Evolutionary conservation across 2,797 vertebrate species (phyloP).

Genomic region (Myotis findleyi): DNA sequence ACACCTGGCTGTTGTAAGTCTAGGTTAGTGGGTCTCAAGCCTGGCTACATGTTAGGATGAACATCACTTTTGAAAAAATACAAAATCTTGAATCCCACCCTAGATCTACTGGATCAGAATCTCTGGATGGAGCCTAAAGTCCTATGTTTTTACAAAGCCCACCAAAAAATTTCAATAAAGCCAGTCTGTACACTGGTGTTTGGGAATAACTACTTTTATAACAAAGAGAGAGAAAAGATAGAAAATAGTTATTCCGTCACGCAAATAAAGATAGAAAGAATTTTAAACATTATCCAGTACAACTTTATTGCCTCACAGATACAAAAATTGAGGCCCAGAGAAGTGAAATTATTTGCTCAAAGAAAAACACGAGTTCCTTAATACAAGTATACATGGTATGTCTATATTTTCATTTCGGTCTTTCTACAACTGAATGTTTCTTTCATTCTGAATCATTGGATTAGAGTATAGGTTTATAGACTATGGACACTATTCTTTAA

Average conservation of each 20-base stretch:
- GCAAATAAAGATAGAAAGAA: not conserved
- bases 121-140: not conserved
- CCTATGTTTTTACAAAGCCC: not conserved
- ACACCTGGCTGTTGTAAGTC: not conserved
- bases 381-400: not conserved
- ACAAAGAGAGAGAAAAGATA: not conserved
- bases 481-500: not conserved
- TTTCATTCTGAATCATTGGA: not conserved
- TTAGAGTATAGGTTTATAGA: not conserved
- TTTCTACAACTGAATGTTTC: not conserved
- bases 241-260: not conserved
- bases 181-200: not conserved
- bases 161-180: not conserved
- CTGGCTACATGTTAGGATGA: not conserved
- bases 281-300: not conserved
- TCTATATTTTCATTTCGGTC: not conserved
- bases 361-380: constrained; percentile 27
- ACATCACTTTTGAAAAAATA: not conserved
- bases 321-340: not conserved
- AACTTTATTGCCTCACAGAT: not conserved
- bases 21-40: not conserved
- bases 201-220: not conserved
- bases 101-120: constrained; percentile 33
- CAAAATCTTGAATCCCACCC: not conserved
- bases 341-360: constrained; percentile 27